phyloP scores from a whole-genome alignment of 2,797 vertebrate species.

The Sebastes alutus region DNA sequence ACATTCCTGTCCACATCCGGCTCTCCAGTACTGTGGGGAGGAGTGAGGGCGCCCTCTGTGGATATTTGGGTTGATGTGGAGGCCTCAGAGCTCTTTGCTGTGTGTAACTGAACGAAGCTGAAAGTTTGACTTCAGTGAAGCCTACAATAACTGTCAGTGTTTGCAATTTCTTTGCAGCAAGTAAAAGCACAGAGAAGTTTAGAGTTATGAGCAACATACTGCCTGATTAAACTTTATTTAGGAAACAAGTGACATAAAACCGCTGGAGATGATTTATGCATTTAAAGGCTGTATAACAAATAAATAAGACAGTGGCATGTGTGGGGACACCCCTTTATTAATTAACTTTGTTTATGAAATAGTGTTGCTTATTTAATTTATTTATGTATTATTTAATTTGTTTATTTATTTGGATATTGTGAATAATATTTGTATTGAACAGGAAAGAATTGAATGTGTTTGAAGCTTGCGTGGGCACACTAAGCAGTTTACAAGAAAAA shows the following conservation, averaged over 20 bases:
- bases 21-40: slow-evolving; percentile 40
- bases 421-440: slow-evolving; percentile 38
- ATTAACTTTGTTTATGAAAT: slow-evolving; percentile 48
- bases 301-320: slow-evolving; percentile 53
- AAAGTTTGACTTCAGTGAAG: slow-evolving; percentile 82
- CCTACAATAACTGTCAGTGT: slow-evolving; percentile 60
- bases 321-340: slow-evolving; percentile 42
- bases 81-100: slow-evolving; percentile 38
- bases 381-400: slow-evolving; percentile 28
- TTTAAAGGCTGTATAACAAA: slow-evolving; percentile 41
- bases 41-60: slow-evolving; percentile 16
- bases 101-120: slow-evolving; percentile 43
- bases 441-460: slow-evolving; percentile 60
- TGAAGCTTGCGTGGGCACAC: slow-evolving; percentile 50
- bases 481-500: slow-evolving; percentile 62
- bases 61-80: slow-evolving; percentile 27
- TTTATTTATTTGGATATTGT: slow-evolving; percentile 50
- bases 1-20: slow-evolving; percentile 69
- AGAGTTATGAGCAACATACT: slow-evolving; percentile 69
- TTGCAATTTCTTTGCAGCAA: slow-evolving; percentile 52
- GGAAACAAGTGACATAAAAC: slow-evolving; percentile 34
- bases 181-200: slow-evolving; percentile 60
- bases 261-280: slow-evolving; percentile 30
- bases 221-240: slow-evolving; percentile 61
- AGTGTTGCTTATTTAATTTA: slow-evolving; percentile 43